A percentile compares a stretch with the other conserved stretches of the same genome.
Evolutionary conservation across 1,140 invertebrate genomes (phyloP).

Genomic region (Parasteatoda tepidariorum): DNA sequence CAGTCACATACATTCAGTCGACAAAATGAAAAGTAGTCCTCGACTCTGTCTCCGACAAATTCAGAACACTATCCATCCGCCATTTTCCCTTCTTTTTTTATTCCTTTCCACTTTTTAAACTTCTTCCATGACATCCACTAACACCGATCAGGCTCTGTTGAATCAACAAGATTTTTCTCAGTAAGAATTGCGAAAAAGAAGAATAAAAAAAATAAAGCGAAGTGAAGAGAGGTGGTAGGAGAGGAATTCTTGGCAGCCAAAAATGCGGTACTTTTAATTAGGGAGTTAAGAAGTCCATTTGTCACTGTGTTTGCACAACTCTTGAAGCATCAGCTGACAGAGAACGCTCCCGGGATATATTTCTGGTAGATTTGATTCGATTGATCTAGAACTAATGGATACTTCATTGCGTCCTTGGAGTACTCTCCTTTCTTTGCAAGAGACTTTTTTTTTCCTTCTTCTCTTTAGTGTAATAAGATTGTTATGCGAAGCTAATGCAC

Average conservation of each 20-base stretch:
- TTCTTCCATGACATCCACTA: neutral
- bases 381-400: neutral
- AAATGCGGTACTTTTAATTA: slow-evolving; percentile 61
- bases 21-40: slow-evolving; percentile 43
- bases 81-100: neutral
- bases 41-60: slow-evolving; percentile 32
- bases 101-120: too few species aligned
- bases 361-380: neutral
- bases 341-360: neutral
- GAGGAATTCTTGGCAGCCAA: slow-evolving; percentile 58
- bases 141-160: slow-evolving; percentile 47
- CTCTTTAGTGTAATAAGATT: too few species aligned
- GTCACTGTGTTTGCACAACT: slow-evolving; percentile 54
- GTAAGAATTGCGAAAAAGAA: neutral
- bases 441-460: too few species aligned
- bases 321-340: slow-evolving; percentile 42
- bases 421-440: too few species aligned
- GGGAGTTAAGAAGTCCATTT: slow-evolving; percentile 50
- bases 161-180: slow-evolving; percentile 9
- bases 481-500: too few species aligned
- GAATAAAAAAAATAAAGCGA: neutral
- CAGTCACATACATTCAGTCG: slow-evolving; percentile 9
- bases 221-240: neutral
- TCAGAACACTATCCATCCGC: slow-evolving; percentile 15
- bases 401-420: slow-evolving; percentile 19